Evolutionary conservation across 1,140 invertebrate genomes (phyloP).

Genomic region (Drosophila nigromelanica): DNA sequence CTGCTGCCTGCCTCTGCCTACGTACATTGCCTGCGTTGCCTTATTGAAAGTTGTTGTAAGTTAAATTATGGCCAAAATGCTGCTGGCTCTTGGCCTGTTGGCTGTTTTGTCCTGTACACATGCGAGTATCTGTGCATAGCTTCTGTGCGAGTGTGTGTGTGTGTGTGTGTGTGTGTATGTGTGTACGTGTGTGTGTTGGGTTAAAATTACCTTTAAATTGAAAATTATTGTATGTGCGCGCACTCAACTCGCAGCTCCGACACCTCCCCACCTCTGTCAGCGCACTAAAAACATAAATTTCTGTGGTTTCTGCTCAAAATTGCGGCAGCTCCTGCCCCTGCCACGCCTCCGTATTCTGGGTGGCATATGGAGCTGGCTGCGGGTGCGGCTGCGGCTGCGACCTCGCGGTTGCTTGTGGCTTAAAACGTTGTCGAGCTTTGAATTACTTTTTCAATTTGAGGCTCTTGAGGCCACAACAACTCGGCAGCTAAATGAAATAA

Average conservation of each 20-base stretch:
- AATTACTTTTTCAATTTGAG: conserved; percentile 80
- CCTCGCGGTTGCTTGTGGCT: conserved; percentile 37
- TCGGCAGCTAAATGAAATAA: conserved; percentile 77
- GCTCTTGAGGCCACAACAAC: conserved; percentile 45
- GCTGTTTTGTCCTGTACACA: conserved; percentile 42
- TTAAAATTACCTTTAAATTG: conserved; percentile 81
- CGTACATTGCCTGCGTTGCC: conserved; percentile 26
- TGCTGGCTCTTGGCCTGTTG: conserved; percentile 30
- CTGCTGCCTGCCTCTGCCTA: conserved; percentile 23
- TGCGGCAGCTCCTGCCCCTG: conserved; percentile 37
- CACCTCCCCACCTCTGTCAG: conserved; percentile 23
- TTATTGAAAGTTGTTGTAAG: conserved; percentile 82
- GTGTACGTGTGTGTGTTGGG: conserved; percentile 34
- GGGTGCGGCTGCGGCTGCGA: conserved; percentile 6
- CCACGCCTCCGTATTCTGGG: not conserved
- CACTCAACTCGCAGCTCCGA: conserved; percentile 65
- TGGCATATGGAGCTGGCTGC: conserved; percentile 31
- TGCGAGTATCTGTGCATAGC: conserved; percentile 10
- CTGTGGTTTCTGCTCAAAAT: conserved; percentile 73
- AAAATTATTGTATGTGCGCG: conserved; percentile 82
- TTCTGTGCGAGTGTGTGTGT: conserved; percentile 3
- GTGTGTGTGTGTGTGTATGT: conserved; percentile 11
- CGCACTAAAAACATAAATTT: conserved; percentile 73
- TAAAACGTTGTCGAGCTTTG: conserved; percentile 52
- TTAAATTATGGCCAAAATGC: conserved; percentile 79